Evolutionary conservation across 2,113 vertebrate genomes (phyloP).

Genomic region (Apodemus speciosus): DNA sequence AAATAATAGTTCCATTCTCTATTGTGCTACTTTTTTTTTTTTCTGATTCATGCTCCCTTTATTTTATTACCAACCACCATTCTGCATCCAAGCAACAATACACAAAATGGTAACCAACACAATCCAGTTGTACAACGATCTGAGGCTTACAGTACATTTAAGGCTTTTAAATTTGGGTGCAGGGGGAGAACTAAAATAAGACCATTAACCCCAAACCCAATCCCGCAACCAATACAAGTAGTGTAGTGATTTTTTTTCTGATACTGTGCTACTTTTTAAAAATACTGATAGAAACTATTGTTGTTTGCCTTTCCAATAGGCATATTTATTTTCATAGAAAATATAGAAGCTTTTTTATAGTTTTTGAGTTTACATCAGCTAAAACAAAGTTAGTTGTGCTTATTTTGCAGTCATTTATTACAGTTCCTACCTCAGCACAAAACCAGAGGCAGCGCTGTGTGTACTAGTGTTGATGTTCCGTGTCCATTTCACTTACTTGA

Average conservation of each 20-base stretch:
- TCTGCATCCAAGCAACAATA: slow-evolving; percentile 86
- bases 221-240: slow-evolving; percentile 79
- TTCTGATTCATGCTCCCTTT: slow-evolving; percentile 95
- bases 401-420: background rate
- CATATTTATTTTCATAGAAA: slow-evolving; percentile 3
- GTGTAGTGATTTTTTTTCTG: slow-evolving; percentile 86
- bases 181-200: slow-evolving; percentile 38
- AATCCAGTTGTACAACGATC: slow-evolving; percentile 86
- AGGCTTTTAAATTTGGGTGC: slow-evolving; percentile 88
- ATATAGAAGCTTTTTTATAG: background rate
- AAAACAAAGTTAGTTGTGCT: background rate
- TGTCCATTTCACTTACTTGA: background rate
- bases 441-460: background rate
- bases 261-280: slow-evolving; percentile 77
- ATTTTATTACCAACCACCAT: slow-evolving; percentile 92
- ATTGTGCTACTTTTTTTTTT: background rate
- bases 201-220: slow-evolving; percentile 56
- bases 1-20: background rate
- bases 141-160: slow-evolving; percentile 94
- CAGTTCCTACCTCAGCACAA: background rate
- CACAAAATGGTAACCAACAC: slow-evolving; percentile 85
- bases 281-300: background rate
- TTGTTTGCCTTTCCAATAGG: background rate
- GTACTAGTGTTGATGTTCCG: background rate
- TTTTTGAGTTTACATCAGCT: background rate